Evolutionary conservation across 2,888 invertebrate genomes (phyloP), one percentile per base, ranked within the genome.

Genomic region (Ophraella communa): DNA sequence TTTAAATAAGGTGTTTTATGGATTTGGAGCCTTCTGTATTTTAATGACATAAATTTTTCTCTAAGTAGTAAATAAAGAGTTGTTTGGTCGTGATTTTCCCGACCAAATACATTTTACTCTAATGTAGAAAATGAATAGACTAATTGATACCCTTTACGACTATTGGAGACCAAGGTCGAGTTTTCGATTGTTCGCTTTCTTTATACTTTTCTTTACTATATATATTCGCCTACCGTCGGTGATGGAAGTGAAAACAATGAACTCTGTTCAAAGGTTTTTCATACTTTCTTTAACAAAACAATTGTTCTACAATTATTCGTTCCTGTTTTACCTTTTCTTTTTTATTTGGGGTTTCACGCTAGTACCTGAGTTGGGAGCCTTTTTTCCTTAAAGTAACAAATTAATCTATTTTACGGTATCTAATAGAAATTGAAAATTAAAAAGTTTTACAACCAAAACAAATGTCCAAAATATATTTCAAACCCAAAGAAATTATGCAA

Each of bases 261-360:
- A 21, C 21, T 20, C 45, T 45, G 20, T 21, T 45, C 20, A 44
- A 44, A 44, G 44, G 18, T 44, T n/a, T 18, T 44, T 44, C 44
- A 20, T 44, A 10, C 20, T 21, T 45, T 45, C 11, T 21, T 45
- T 45, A 21, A 45, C 45, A 45, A 45, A 45, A 45, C 45, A n/a
- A 45, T 45, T 45, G 45, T 45, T 10, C 20, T 21, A 20, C 21
- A 45, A 45, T 45, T 45, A 45, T 45, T 45, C 45, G 45, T 45
- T 21, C 4, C 45, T 21, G 45, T 20, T 21, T 45, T 20, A 11
- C 21, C 10, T 45, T 45, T 45, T 44, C 18, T 20, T 44, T 39
- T 39, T 45, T 20, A 45, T 45, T 45, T 45, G 20, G 21, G 45
- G 21, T 45, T 45, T 45, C 21, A 45, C n/a, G 45, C 20, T 11